Base-by-base conservation (phyloP, 2,888 invertebrate species). In the Argyresthia albistria region DNA sequence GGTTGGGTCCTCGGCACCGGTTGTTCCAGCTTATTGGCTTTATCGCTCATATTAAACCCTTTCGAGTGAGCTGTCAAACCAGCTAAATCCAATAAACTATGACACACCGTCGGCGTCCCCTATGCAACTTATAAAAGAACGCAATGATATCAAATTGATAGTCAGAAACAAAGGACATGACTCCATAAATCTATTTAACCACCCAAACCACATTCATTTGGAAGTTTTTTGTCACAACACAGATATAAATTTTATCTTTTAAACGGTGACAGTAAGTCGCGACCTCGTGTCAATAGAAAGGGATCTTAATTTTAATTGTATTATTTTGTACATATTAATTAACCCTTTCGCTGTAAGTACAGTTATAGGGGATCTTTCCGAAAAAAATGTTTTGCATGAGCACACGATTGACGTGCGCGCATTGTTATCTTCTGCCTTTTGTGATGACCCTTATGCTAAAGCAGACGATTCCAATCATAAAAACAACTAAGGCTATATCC, bases 401-500 rank as follows among this genome's bases (percentile, higher is more conserved):
- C 80, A 74, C 84, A 82, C 87, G 87, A 82, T 83, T 83, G 87
- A 86, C 87, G 81, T 83, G 69, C 79, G 86, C 71, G 75, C 70
- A 81, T 87, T 87, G 87, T 87, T 83, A 80, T 87, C 83, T 79
- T 69, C 67, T 76, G 80, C 76, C 84, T 83, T 83, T 87, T 86
- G 86, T 87, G 87, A 87, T 87, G 87, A 87, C 87, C 87, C 87
- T 81, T 80, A 75, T 78, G 80, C 80, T 82, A 79, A 80, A 78
- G 74, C 71, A 73, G 67, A 67, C 65, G 59, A 60, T 59, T 59
- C 57, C 59, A 61, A 58, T 59, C 58, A 61, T 60, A 65, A 70
- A 79, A 77, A 62, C 57, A 71, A 62, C 61, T 65, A 58, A 56
- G 57, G 58, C 47, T 56, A 59, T 56, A 54, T 59, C 25, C 25